Conservation (phyloP, 2,797 vertebrate species). For the Acropternis orthonyx region DNA sequence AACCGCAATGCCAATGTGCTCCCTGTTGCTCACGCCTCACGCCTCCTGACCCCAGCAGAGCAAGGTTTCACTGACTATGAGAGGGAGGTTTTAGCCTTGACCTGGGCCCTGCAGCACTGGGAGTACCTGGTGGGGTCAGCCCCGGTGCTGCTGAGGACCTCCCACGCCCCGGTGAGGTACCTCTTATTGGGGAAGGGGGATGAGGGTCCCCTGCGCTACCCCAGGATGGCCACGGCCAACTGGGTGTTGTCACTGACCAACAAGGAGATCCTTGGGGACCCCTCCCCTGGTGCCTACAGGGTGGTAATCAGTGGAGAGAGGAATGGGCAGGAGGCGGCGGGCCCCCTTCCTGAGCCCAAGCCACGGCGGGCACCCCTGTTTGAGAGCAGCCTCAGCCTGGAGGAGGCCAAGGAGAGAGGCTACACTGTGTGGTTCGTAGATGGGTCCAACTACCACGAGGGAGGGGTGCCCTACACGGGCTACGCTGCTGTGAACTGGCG, state of each 20-base stretch:
- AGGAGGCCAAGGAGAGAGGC: slow-evolving; percentile 29
- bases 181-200: not conserved
- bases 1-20: not conserved
- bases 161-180: not conserved
- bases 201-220: not conserved
- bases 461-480: slow-evolving; percentile 35
- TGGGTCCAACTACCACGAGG: slow-evolving; percentile 7
- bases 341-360: not conserved
- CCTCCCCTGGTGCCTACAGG: not conserved
- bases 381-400: slow-evolving; percentile 40
- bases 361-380: not conserved
- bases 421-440: slow-evolving; percentile 30
- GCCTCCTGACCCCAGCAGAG: not conserved
- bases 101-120: slow-evolving; percentile 64
- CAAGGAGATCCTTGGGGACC: not conserved
- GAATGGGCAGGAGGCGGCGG: not conserved
- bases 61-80: slow-evolving; percentile 23
- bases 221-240: slow-evolving; percentile 60
- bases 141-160: slow-evolving; percentile 36
- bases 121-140: not conserved
- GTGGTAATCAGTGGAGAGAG: not conserved
- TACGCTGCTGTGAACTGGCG: not conserved
- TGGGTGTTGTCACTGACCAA: not conserved
- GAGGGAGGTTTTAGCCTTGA: slow-evolving; percentile 35
- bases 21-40: not conserved